Conservation (phyloP, 2,888 invertebrate species). For the Drepanosiphum platanoidis region DNA sequence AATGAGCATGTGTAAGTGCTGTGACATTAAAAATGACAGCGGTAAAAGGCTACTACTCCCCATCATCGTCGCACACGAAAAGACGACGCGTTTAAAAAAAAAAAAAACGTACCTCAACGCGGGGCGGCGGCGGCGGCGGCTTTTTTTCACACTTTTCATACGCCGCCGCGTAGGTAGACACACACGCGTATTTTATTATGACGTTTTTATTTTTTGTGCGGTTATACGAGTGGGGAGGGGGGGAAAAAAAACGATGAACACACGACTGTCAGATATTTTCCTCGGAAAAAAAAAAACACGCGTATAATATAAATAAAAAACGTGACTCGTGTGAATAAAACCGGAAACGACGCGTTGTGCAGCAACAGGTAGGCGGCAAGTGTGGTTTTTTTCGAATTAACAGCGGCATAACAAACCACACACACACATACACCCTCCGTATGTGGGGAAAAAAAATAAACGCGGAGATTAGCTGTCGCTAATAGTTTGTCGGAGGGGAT, state of each 20-base stretch:
- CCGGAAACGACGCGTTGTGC: slow-evolving; percentile 34
- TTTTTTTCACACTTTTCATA: background rate
- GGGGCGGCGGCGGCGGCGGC: too few relatives aligned
- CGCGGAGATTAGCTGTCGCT: slow-evolving; percentile 48
- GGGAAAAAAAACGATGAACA: slow-evolving; percentile 26
- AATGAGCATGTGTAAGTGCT: slow-evolving; percentile 47
- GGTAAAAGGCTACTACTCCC: slow-evolving; percentile 40
- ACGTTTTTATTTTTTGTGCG: slow-evolving; percentile 26
- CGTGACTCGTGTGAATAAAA: slow-evolving; percentile 48
- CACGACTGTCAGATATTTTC: slow-evolving; percentile 13
- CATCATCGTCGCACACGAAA: slow-evolving; percentile 2
- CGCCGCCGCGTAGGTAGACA: too few relatives aligned
- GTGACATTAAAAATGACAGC: slow-evolving; percentile 58
- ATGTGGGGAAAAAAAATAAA: background rate
- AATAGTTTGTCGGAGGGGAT: slow-evolving; percentile 49
- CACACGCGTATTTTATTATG: slow-evolving; percentile 7
- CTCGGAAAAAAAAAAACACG: background rate
- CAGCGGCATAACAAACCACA: slow-evolving; percentile 4
- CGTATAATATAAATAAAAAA: slow-evolving; percentile 22
- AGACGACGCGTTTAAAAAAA: background rate
- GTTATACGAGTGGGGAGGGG: background rate
- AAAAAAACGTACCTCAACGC: slow-evolving; percentile 9
- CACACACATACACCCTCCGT: background rate
- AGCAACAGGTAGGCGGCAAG: slow-evolving; percentile 47
- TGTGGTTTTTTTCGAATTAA: slow-evolving; percentile 50